phyloP scores from a whole-genome alignment of 2,888 invertebrate genomes.

The Campaea margaritaria region DNA sequence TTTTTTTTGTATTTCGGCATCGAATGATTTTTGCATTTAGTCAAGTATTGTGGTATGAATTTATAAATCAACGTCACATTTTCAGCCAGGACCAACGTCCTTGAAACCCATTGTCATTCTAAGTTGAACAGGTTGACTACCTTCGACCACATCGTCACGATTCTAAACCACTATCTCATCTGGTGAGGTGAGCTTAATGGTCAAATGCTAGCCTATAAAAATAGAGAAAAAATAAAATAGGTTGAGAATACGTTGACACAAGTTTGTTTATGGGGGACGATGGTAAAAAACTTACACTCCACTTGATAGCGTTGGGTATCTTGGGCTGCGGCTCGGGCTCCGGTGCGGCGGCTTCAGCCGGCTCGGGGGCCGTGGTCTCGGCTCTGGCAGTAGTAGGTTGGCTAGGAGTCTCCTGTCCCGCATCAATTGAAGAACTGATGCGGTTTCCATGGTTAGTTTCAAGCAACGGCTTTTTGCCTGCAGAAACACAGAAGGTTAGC shows the following conservation, averaged over 20 bases:
- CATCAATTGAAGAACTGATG: slow-evolving; percentile 79
- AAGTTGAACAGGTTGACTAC: too few relatives aligned
- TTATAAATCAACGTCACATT: too few relatives aligned
- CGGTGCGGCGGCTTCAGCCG: slow-evolving; percentile 34
- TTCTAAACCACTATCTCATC: too few relatives aligned
- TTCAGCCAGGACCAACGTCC: too few relatives aligned
- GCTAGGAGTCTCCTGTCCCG: slow-evolving; percentile 54
- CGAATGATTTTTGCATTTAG: not conserved
- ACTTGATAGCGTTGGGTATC: slow-evolving; percentile 67
- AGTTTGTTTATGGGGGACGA: too few relatives aligned
- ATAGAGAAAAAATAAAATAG: too few relatives aligned
- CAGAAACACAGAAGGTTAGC: slow-evolving; percentile 14
- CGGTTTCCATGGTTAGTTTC: slow-evolving; percentile 62
- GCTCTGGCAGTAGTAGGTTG: slow-evolving; percentile 36
- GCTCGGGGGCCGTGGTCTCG: slow-evolving; percentile 40
- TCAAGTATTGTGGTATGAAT: too few relatives aligned
- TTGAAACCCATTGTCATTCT: too few relatives aligned
- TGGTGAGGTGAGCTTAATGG: too few relatives aligned
- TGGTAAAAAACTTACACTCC: slow-evolving; percentile 64
- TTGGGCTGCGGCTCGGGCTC: slow-evolving; percentile 43
- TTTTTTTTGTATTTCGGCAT: not conserved
- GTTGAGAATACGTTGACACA: too few relatives aligned
- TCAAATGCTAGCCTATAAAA: too few relatives aligned
- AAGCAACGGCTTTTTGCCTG: slow-evolving; percentile 84
- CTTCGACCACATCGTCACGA: too few relatives aligned